A percentile compares a stretch with the other conserved stretches of the same genome.
Conservation (phyloP, 2,113 vertebrate species). For the Oostethus manadensis region DNA sequence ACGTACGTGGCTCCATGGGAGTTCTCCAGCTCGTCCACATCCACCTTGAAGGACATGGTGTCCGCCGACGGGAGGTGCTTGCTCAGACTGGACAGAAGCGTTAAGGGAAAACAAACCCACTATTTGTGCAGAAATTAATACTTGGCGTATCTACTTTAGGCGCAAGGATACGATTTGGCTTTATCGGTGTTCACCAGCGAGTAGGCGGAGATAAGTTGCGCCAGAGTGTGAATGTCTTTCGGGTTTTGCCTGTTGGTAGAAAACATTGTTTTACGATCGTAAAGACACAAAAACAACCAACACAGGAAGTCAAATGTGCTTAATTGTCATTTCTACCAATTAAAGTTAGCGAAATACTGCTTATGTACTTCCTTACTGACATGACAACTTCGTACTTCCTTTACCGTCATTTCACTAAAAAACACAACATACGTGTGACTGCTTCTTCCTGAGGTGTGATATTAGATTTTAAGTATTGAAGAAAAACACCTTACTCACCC, state of each 20-base stretch:
- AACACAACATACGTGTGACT: too few relatives aligned
- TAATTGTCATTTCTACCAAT: not conserved
- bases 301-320: not conserved
- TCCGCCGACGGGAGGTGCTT: slow-evolving; percentile 92
- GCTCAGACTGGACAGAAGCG: slow-evolving; percentile 79
- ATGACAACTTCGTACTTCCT: too few relatives aligned
- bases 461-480: too few relatives aligned
- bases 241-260: slow-evolving; percentile 80
- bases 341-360: too few relatives aligned
- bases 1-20: slow-evolving; percentile 91
- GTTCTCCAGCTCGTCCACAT: slow-evolving; percentile 95
- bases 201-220: slow-evolving; percentile 96
- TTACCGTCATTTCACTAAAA: too few relatives aligned
- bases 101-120: slow-evolving; percentile 35
- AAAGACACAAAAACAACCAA: not conserved
- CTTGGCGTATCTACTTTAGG: too few relatives aligned
- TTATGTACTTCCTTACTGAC: too few relatives aligned
- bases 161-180: slow-evolving; percentile 93
- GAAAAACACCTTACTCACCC: too few relatives aligned
- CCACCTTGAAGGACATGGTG: slow-evolving; percentile 89
- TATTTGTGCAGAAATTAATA: not conserved
- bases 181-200: slow-evolving; percentile 93
- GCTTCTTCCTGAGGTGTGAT: too few relatives aligned
- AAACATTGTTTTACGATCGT: not conserved
- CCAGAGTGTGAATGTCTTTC: slow-evolving; percentile 89